Evolutionary conservation across 2,113 vertebrate species (phyloP).

Genomic region (Charadrius vociferus): DNA sequence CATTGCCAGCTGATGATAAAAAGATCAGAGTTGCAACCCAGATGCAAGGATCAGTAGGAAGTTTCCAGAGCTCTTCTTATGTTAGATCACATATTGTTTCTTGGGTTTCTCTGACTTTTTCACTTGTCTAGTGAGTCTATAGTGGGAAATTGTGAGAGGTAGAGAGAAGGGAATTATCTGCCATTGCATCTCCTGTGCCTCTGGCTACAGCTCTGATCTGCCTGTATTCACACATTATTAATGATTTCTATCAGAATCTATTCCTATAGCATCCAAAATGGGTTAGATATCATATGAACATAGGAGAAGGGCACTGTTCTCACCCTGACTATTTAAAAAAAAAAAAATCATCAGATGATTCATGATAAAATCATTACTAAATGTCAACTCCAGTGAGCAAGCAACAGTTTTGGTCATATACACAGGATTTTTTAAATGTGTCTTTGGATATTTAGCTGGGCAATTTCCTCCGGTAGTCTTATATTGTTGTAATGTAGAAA

Average conservation of each 20-base stretch:
- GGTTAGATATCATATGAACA: background rate
- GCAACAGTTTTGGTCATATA: background rate
- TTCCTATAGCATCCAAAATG: background rate
- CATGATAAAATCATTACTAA: background rate
- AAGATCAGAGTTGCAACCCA: background rate
- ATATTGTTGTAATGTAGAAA: background rate
- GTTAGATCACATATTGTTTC: background rate
- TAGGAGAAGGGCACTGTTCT: background rate
- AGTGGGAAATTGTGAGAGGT: background rate
- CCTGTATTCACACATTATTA: background rate
- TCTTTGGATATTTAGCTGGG: background rate
- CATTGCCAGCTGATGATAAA: background rate
- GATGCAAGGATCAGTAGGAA: background rate
- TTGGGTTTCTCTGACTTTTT: background rate
- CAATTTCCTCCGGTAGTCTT: background rate
- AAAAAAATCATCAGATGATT: background rate
- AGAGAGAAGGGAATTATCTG: background rate
- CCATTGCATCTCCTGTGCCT: background rate
- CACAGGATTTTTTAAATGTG: background rate
- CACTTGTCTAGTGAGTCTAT: background rate
- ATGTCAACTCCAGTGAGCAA: background rate
- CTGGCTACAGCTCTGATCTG: background rate
- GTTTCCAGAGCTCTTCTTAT: background rate
- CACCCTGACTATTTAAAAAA: background rate
- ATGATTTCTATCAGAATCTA: background rate